Base-by-base conservation (phyloP, 2,797 vertebrate species). In the Dallia pectoralis region DNA sequence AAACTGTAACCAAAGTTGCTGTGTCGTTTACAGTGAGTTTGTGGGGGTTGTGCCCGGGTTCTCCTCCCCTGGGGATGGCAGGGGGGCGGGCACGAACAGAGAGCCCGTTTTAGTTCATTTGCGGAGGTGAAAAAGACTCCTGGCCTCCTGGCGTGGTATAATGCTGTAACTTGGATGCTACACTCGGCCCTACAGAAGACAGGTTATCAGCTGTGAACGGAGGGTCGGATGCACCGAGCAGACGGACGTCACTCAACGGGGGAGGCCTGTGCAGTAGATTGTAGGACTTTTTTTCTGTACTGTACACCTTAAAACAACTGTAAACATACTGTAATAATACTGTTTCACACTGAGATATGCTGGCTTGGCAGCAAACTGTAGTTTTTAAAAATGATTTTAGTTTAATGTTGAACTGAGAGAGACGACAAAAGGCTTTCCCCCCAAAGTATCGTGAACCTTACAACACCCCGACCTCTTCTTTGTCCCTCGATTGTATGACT, bases 301-400 rank as follows among this genome's bases (percentile, higher is more conserved):
- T 98, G 97, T 97, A 98, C 96, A 97, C 95, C 95, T 96, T 94
- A 89, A 91, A 95, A 70, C 65, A 92, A 96, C 95, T 97, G 97
- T 98, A 97, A 96, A 95, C 95, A 96, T 96, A 96, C 96, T 98
- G 96, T 98, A 97, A 97, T 95, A 94, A 97, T 92, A 93, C 91
- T 93, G 96, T 97, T 97, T 96, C 96, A 97, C 96, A 94, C 93
- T 96, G 94, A 95, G 94, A 94, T 94, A 93, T 83, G 95, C 95
- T 97, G 95, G 94, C 93, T 96, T 95, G 95, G 95, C 96, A 97
- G 96, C 95, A 91, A 93, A 96, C 95, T 97, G 96, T 97, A 97
- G 96, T 97, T 98, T 98, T 97, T 96, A 96, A 98, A 96, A 94
- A 95, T 95, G 93, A 97, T 97, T 98, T 98, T 97, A 96, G 95